Percentiles rank a stretch among this genome's conserved stretches.
These are phyloP conservation scores for Anguilla marmorata DNA, from an alignment of 2,797 vertebrate species.

Conservation along the genomic window DNA sequence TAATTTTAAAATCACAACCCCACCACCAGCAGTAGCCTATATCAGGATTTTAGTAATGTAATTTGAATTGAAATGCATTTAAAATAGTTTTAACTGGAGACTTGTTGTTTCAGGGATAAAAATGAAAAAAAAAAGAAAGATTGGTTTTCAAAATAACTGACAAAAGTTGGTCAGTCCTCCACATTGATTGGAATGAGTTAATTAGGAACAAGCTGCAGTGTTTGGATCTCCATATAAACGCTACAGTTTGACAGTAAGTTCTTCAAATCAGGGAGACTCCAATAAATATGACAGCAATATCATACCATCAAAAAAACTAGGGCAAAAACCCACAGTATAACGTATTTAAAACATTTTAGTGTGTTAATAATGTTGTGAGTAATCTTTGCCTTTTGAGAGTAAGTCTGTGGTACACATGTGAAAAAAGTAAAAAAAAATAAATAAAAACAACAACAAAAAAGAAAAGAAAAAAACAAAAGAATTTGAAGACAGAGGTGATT, in stretches of 20 bases:
- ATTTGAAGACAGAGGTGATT: constrained; percentile 43
- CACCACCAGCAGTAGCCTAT: constrained; percentile 8
- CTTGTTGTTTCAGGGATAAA: constrained; percentile 30
- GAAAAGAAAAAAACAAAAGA: constrained; percentile 23
- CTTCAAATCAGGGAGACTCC: constrained; percentile 19
- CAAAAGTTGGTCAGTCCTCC: constrained; percentile 27
- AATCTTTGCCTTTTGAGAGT: constrained; percentile 3
- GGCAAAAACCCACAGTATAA: constrained; percentile 25
- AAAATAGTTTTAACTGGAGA: constrained; percentile 30
- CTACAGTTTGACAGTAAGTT: constrained; percentile 30
- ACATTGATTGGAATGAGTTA: constrained; percentile 30
- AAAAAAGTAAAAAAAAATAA: not conserved
- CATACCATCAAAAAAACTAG: constrained; percentile 25
- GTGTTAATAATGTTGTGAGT: constrained; percentile 13
- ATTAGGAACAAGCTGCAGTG: constrained; percentile 31
- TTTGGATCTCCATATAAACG: constrained; percentile 24
- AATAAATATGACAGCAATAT: constrained; percentile 24
- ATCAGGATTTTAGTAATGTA: not conserved
- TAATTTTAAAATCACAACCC: not conserved
- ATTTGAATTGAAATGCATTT: constrained; percentile 28
- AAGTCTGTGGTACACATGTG: not conserved
- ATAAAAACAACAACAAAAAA: constrained; percentile 16
- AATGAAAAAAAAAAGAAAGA: not conserved
- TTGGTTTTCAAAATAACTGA: constrained; percentile 29
- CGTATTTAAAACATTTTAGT: not conserved